Conservation (phyloP, 2,888 invertebrate species). For the Folsomia manolachei region DNA sequence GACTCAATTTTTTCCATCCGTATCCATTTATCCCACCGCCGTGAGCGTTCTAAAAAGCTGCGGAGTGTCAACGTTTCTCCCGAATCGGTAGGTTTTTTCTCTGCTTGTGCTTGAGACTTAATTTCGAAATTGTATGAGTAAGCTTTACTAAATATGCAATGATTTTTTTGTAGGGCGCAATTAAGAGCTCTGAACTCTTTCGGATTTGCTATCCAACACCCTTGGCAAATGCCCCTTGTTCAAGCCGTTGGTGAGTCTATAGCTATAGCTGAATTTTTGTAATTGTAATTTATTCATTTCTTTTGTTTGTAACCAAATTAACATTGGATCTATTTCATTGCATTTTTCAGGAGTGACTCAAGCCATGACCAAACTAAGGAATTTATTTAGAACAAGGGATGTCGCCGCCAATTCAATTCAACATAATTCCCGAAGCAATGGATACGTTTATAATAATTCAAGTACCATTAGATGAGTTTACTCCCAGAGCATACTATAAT, state of each 20-base stretch:
- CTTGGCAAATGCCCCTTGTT: constrained; percentile 43
- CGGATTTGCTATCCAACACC: constrained; percentile 35
- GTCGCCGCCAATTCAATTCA: not conserved
- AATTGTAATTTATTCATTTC: no score
- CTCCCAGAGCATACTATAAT: no score
- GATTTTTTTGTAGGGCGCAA: constrained; percentile 35
- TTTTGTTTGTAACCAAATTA: no score
- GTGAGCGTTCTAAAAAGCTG: constrained; percentile 36
- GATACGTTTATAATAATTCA: not conserved
- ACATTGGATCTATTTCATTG: no score
- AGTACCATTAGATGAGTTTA: not conserved
- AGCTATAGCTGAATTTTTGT: constrained; percentile 27
- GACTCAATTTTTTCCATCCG: constrained; percentile 30
- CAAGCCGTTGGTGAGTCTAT: constrained; percentile 20
- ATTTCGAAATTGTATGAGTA: constrained; percentile 1
- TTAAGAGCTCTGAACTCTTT: constrained; percentile 34
- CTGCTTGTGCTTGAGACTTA: not conserved
- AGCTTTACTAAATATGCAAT: no score
- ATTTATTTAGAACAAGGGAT: constrained; percentile 28
- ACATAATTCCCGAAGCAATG: not conserved
- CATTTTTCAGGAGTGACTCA: constrained; percentile 8
- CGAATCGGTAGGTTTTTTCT: constrained; percentile 37
- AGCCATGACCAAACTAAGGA: constrained; percentile 26
- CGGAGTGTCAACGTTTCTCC: constrained; percentile 39
- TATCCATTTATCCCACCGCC: constrained; percentile 39